Base-by-base conservation (phyloP, 2,888 invertebrate species). In the Thecophora atra region DNA sequence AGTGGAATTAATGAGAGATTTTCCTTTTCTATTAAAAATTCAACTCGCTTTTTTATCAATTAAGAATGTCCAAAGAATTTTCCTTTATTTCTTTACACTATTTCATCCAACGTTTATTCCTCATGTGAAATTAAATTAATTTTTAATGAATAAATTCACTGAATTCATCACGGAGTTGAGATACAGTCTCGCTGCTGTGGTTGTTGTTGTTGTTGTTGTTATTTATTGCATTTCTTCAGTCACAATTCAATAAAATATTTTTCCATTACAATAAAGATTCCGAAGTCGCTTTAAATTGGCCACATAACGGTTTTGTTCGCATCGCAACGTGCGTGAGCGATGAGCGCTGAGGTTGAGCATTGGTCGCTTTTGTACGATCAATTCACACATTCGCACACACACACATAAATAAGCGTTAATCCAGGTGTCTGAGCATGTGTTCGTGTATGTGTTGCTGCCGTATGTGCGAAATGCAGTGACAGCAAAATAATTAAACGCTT, bases 401-500 rank as follows among this genome's bases (percentile, higher is more conserved):
- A 65, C 15, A 15, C 26, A 30, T 54, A 24, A 30, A 15, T 66
- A n/a, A 54, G 15, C 54, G 30, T 67, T 2, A n/a, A 28, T 67
- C n/a, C 52, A 30, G 52, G 54, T 67, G n/a, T 67, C 4, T 52
- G 26, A 52, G 37, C 54, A 44, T 62, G n/a, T 62, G 42, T 69
- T 24, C 65, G 65, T 69, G 24, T 62, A 30, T 21, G 51, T 64
- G 47, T 26, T 24, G 21, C 21, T 52, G 19, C 54, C 65, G 24
- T 71, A 8, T 21, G 44, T 64, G 71, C 51, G 54, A 64, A 47
- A 62, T 69, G 44, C 60, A 69, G 62, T 69, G 69, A 69, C 69
- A 47, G 69, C 58, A 69, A 69, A 69, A 62, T 69, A 69, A 69
- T 69, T 69, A 69, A 69, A 54, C 28, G 60, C 51, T 15, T 60